These are phyloP conservation scores for Noturus placidus DNA, from an alignment of 2,113 vertebrate genomes.

Conservation along the genomic window DNA sequence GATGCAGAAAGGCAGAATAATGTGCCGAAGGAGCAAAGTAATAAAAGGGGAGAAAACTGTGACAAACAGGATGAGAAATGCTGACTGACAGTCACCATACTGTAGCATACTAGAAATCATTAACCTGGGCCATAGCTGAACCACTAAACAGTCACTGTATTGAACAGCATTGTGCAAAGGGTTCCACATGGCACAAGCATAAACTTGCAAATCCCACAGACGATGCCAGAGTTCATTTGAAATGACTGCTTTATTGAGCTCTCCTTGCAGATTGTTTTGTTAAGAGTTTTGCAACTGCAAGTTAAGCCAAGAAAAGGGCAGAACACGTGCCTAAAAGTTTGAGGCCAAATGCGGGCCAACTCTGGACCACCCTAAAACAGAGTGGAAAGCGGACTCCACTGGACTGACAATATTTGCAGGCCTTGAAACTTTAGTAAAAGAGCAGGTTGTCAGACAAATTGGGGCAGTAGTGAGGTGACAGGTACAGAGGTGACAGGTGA, in stretches of 20 bases:
- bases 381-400: not conserved
- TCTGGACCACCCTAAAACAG: slow-evolving; percentile 16
- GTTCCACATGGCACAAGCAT: slow-evolving; percentile 22
- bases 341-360: slow-evolving; percentile 18
- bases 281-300: slow-evolving; percentile 28
- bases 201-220: slow-evolving; percentile 24
- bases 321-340: slow-evolving; percentile 24
- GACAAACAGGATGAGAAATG: slow-evolving; percentile 50
- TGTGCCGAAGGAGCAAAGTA: slow-evolving; percentile 29
- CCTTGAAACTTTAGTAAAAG: slow-evolving; percentile 32
- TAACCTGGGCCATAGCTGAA: slow-evolving; percentile 21
- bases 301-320: slow-evolving; percentile 26
- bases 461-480: slow-evolving; percentile 13
- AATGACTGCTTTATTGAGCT: slow-evolving; percentile 21
- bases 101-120: slow-evolving; percentile 21
- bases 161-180: slow-evolving; percentile 7
- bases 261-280: not conserved
- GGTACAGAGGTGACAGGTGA: slow-evolving; percentile 44
- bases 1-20: slow-evolving; percentile 40
- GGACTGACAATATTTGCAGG: slow-evolving; percentile 25
- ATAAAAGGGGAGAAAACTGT: slow-evolving; percentile 42
- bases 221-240: slow-evolving; percentile 27
- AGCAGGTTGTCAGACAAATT: slow-evolving; percentile 42
- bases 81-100: slow-evolving; percentile 50
- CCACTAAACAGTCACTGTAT: slow-evolving; percentile 13